Base-by-base conservation (phyloP, 2,888 invertebrate species). In the Rapana venosa region DNA sequence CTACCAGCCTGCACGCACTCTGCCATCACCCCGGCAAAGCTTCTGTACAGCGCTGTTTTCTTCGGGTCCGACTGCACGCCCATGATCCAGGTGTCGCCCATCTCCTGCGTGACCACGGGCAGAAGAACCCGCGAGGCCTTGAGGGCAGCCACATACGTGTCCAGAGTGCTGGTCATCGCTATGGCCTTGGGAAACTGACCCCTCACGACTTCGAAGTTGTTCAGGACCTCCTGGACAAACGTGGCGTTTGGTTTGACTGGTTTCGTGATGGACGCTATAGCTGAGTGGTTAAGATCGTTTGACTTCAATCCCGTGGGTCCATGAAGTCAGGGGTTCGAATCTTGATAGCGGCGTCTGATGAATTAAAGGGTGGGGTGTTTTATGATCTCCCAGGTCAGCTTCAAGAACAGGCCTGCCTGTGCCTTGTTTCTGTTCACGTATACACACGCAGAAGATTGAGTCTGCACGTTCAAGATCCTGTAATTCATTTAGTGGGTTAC, bases 71-170 rank as follows among this genome's bases (percentile, higher is more conserved):
- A 94, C 0, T 94, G 93, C 70, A 94, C 93, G 56, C 95, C 95
- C 90, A 93, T 94, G 32, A 95, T 95, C 95, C 95, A 95, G 0
- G 95, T 95, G 92, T 95, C 95, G 11, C 95, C 95, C 35, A 95
- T 92, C 90, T 95, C 94, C 87, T 92, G 91, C 22, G 91, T 91
- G 8, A 93, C 91, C 35, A 93, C 92, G 8, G 94, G 95, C 61
- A 94, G 90, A 26, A 87, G 84, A 58, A 90, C 36, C 77, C 91
- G 91, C 36, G 94, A 92, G 87, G 93, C 92, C 87, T 93, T 90
- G 56, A 95, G 92, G 35, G 92, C 91, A 85, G 92, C 88, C 22
- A 94, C 92, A 91, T 93, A 95, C 47, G 92, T 91, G 90, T 95
- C 95, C 90, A 95, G 93, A 20, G 93, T 94, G 8, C 94, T 94